Evolutionary conservation across 2,888 invertebrate species (phyloP).

Genomic region (Sisyra nigra): DNA sequence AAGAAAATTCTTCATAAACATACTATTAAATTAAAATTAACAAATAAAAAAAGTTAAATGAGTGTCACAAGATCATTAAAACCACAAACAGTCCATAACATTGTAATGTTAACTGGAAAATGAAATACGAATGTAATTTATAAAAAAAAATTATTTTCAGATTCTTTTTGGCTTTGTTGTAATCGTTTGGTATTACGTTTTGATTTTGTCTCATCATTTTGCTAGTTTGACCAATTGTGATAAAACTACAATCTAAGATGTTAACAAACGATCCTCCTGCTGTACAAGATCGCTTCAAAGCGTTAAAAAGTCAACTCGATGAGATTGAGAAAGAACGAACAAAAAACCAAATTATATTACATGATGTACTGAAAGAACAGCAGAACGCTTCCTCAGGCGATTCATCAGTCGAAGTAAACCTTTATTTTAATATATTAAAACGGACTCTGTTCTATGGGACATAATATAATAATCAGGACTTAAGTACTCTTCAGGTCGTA

Average conservation of each 20-base stretch:
- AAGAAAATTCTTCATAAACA: too few species aligned
- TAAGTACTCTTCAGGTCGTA: too few species aligned
- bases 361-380: conserved; percentile 61
- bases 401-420: too few species aligned
- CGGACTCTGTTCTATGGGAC: too few species aligned
- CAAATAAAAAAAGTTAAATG: too few species aligned
- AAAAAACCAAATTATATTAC: conserved; percentile 67
- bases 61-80: too few species aligned
- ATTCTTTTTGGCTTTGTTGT: conserved; percentile 23
- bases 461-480: too few species aligned
- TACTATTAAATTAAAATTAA: too few species aligned
- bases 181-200: conserved; percentile 34
- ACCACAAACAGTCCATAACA: not conserved
- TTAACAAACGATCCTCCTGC: conserved; percentile 5
- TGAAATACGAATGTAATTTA: not conserved
- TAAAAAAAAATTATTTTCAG: conserved; percentile 9
- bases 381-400: conserved; percentile 15
- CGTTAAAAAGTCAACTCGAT: conserved; percentile 57
- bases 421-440: too few species aligned
- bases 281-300: conserved; percentile 61
- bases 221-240: conserved; percentile 11
- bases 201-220: conserved; percentile 27
- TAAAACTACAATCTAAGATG: conserved; percentile 6
- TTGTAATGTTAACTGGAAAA: not conserved
- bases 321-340: conserved; percentile 67